Base-by-base conservation (phyloP, 2,797 vertebrate genomes). In the Molothrus ater region DNA sequence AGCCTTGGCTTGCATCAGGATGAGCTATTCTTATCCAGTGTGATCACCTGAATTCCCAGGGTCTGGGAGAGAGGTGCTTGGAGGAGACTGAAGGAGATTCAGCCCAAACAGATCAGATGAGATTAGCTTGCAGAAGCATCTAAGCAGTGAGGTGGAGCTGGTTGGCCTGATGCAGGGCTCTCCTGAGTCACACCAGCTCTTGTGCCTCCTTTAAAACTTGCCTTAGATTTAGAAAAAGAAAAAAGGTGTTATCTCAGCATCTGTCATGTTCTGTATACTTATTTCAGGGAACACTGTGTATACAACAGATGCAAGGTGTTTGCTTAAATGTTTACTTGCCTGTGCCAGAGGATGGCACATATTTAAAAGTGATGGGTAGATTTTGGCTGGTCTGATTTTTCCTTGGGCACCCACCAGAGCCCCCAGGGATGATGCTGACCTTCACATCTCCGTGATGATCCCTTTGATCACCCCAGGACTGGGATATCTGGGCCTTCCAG, bases 41-140 rank as follows among this genome's bases (percentile, higher is more conserved):
- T 66, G 85, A 70, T 63, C 64, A 64, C 92, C 95, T 96, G 95
- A 70, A 81, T 91, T 91, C 80, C 87, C 80, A 51, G 10, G 28
- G 14, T 19, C 70, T 88, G 82, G 40, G 51, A 84, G 40, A 91
- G 43, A 50, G 31, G 59, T 48, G 48, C 71, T 70, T 74, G 80
- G 56, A 80, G 74, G 70, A 93, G 79, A 17, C 31, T 81, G 76
- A 56, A 88, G 56, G 76, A 90, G 42, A 54, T 78, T 78, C 51
- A 69, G 1, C 43, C 17, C 66, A 66, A 70, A n/a, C 36, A 74
- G 60, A 61, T 69, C 47, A 66, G 51, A 78, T 66, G 54, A 75
- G 48, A 17, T 2, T 80, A 79, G n/a, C 69, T 63, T 28, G 31
- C 22, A 65, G 75, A 40, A 73, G 32, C 47, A 80, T 22, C 43